phyloP scores from a whole-genome alignment of 2,888 invertebrate species.

The Unio pictorum region DNA sequence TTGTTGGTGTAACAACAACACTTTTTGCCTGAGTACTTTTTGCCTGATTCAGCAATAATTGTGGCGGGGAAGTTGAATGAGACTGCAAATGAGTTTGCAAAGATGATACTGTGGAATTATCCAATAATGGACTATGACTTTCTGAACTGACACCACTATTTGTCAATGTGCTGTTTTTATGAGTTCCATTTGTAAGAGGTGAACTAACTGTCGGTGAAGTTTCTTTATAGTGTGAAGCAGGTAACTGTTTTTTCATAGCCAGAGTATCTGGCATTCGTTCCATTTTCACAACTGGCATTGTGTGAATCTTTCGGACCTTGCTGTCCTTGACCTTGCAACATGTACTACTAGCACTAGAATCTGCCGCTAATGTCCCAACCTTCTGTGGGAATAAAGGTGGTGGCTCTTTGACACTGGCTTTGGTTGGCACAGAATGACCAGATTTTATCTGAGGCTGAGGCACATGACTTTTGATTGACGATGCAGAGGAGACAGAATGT shows the following conservation, averaged over 20 bases:
- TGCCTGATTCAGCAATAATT: slow-evolving; percentile 15
- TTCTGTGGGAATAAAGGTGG: slow-evolving; percentile 47
- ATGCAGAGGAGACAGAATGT: slow-evolving; percentile 30
- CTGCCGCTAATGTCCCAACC: slow-evolving; percentile 22
- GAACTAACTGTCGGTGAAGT: slow-evolving; percentile 12
- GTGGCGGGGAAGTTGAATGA: slow-evolving; percentile 17
- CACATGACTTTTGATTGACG: slow-evolving; percentile 14
- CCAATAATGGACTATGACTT: slow-evolving; percentile 19
- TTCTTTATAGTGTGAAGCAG: slow-evolving; percentile 21
- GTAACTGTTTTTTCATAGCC: slow-evolving; percentile 39
- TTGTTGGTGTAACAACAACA: slow-evolving; percentile 9
- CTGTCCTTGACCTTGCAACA: slow-evolving; percentile 35
- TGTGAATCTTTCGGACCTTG: slow-evolving; percentile 51
- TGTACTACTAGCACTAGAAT: slow-evolving; percentile 27
- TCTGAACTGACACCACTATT: slow-evolving; percentile 24
- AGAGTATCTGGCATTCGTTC: slow-evolving; percentile 63
- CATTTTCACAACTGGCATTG: slow-evolving; percentile 68
- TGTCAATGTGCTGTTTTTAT: slow-evolving; percentile 6
- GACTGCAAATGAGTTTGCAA: slow-evolving; percentile 16
- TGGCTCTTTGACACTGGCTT: slow-evolving; percentile 60
- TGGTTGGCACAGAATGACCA: slow-evolving; percentile 37
- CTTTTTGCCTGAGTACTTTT: slow-evolving; percentile 7
- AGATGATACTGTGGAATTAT: slow-evolving; percentile 17
- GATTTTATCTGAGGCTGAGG: slow-evolving; percentile 14
- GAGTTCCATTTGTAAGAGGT: slow-evolving; percentile 14